Evolutionary conservation across 2,797 vertebrate genomes (phyloP).

Genomic region (Ataeniobius toweri): DNA sequence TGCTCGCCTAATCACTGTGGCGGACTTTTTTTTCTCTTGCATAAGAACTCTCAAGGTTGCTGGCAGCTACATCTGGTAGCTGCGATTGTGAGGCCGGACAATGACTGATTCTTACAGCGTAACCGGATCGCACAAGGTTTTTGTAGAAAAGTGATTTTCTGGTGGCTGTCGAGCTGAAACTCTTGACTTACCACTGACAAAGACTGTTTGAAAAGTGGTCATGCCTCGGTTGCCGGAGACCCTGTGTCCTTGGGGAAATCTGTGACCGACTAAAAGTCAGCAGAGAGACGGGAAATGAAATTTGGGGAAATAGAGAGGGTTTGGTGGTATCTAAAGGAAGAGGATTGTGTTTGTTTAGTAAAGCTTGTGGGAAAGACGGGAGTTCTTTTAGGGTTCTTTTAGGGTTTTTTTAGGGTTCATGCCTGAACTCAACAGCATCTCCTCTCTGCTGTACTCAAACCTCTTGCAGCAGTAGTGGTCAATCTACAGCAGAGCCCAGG

Average conservation of each 20-base stretch:
- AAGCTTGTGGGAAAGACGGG: constrained; percentile 26
- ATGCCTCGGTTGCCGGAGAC: constrained; percentile 73
- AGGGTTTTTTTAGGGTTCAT: constrained; percentile 56
- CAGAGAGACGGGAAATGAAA: constrained; percentile 71
- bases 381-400: constrained; percentile 55
- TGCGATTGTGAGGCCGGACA: constrained; percentile 61
- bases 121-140: constrained; percentile 62
- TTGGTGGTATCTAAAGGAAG: constrained; percentile 20
- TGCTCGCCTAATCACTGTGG: constrained; percentile 56
- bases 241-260: constrained; percentile 67
- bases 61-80: constrained; percentile 56
- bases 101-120: constrained; percentile 64
- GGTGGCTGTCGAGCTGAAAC: constrained; percentile 50
- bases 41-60: constrained; percentile 40
- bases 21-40: constrained; percentile 43
- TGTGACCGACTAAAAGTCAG: constrained; percentile 67
- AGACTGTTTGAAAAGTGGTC: constrained; percentile 68
- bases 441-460: constrained; percentile 71
- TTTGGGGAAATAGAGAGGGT: constrained; percentile 55
- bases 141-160: constrained; percentile 65
- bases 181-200: constrained; percentile 58
- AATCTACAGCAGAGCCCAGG: constrained; percentile 68
- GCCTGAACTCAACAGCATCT: constrained; percentile 56
- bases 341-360: constrained; percentile 32
- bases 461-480: constrained; percentile 71